Percentiles rank a stretch among this genome's conserved stretches.
Conservation (phyloP, 2,797 vertebrate species). For the Spinus pinus region DNA sequence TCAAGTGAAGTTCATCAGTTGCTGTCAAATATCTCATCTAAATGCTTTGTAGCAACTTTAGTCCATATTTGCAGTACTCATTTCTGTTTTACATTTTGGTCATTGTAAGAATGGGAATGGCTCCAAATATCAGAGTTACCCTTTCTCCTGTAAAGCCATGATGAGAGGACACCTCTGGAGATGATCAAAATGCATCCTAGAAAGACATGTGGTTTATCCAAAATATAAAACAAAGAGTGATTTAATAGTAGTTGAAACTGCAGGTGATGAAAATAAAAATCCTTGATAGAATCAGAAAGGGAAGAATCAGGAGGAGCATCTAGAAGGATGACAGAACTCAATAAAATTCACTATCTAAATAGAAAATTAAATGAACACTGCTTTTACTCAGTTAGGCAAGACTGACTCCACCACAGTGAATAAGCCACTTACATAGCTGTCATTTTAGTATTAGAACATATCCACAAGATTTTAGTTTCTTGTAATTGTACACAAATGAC, state of each 20-base stretch:
- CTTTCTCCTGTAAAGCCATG: background rate
- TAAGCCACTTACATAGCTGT: background rate
- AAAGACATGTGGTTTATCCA: background rate
- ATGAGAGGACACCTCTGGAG: background rate
- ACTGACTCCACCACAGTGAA: background rate
- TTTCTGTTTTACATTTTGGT: background rate
- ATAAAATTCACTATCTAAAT: background rate
- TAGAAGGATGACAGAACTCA: background rate
- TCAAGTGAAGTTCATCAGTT: background rate
- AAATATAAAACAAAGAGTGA: background rate
- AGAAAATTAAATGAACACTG: background rate
- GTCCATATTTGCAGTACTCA: background rate
- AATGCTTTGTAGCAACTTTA: background rate
- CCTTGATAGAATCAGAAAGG: background rate
- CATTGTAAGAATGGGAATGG: background rate
- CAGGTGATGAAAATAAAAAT: background rate
- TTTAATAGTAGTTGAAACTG: background rate
- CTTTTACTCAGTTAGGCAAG: background rate
- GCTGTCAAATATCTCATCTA: background rate
- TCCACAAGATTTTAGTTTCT: background rate
- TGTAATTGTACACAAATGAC: background rate
- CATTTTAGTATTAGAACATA: background rate
- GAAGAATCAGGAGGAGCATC: background rate
- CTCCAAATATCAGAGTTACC: background rate
- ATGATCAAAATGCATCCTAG: background rate